These are phyloP conservation scores for Tigriopus californicus DNA, from an alignment of 2,888 invertebrate species.

Conservation along the genomic window DNA sequence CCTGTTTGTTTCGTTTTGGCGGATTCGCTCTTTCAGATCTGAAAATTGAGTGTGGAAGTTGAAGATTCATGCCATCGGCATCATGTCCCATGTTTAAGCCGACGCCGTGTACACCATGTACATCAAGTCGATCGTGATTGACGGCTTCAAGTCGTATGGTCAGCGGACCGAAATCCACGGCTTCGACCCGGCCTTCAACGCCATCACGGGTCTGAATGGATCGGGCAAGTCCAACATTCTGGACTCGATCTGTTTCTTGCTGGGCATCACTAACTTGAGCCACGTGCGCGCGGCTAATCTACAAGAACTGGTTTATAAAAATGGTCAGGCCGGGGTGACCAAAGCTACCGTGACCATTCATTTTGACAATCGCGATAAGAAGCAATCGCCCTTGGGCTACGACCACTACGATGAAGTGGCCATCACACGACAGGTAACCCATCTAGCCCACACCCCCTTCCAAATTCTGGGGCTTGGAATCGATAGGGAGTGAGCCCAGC, in stretches of 20 bases:
- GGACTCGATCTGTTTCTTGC: conserved; percentile 90
- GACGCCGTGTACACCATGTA: too few species aligned
- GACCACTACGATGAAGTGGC: conserved; percentile 76
- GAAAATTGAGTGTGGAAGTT: too few species aligned
- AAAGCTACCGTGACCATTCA: conserved; percentile 88
- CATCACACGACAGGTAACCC: conserved; percentile 62
- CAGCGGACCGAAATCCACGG: conserved; percentile 72
- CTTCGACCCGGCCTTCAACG: conserved; percentile 88
- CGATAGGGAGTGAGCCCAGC: too few species aligned
- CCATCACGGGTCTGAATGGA: conserved; percentile 93
- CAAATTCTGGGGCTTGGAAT: too few species aligned
- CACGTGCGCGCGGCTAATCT: conserved; percentile 74
- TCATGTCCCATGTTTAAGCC: too few species aligned
- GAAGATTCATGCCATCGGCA: too few species aligned
- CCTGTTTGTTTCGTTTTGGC: too few species aligned
- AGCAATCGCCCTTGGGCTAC: conserved; percentile 72
- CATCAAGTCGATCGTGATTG: conserved; percentile 73
- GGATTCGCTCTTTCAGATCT: too few species aligned
- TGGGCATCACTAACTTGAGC: conserved; percentile 78
- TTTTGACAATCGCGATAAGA: conserved; percentile 72
- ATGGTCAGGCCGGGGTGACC: conserved; percentile 85
- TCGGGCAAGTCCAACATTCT: conserved; percentile 94
- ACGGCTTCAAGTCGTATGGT: conserved; percentile 97
- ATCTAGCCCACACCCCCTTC: too few species aligned
- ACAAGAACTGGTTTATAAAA: conserved; percentile 92